Percentiles rank a stretch among this genome's conserved stretches.
Conservation (phyloP, 2,888 invertebrate species). For the Heliconius sara region DNA sequence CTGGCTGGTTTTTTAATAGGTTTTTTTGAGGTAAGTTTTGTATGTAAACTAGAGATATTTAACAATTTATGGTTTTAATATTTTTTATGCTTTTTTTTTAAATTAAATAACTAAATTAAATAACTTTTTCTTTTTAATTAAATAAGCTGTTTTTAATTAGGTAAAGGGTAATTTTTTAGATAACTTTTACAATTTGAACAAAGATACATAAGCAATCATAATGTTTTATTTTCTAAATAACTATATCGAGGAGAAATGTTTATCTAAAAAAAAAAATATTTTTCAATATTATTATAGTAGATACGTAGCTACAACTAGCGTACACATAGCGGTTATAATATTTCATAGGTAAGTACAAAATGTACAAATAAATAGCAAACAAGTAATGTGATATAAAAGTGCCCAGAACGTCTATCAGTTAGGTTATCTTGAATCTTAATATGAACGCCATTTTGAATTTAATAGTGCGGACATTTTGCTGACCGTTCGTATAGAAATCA, state of each 20-base stretch:
- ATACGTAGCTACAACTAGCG: too few species aligned
- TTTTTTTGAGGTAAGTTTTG: constrained; percentile 33
- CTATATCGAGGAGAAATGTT: too few species aligned
- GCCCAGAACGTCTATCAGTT: constrained; percentile 35
- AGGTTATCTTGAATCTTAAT: constrained; percentile 43
- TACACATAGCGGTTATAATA: background rate
- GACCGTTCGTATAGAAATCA: constrained; percentile 24
- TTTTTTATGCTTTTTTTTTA: too few species aligned
- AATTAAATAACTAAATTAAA: too few species aligned
- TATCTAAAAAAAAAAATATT: too few species aligned
- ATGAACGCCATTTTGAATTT: constrained; percentile 42
- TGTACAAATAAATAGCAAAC: constrained; percentile 17
- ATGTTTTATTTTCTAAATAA: too few species aligned
- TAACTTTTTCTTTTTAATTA: too few species aligned
- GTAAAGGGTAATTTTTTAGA: too few species aligned
- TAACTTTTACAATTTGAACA: too few species aligned
- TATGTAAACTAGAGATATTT: background rate
- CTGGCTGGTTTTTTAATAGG: constrained; percentile 59
- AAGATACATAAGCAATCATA: too few species aligned
- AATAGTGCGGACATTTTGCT: constrained; percentile 37
- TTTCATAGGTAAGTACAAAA: background rate
- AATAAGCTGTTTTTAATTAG: too few species aligned
- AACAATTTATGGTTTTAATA: background rate
- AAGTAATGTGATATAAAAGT: constrained; percentile 23
- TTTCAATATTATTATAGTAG: too few species aligned